phyloP scores from a whole-genome alignment of 2,113 vertebrate genomes.

The Notothenia coriiceps region DNA sequence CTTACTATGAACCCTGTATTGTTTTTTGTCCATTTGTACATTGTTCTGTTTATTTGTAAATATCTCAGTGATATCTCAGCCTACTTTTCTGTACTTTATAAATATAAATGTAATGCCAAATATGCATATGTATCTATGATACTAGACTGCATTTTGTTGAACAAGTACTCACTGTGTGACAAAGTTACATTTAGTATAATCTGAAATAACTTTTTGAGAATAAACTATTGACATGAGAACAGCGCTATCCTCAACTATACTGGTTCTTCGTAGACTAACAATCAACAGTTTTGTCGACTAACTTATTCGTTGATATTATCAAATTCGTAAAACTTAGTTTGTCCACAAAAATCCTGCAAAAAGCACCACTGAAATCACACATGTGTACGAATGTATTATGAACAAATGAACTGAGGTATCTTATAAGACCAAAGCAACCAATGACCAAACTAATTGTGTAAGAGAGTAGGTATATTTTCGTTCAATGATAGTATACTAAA shows the following conservation, averaged over 20 bases:
- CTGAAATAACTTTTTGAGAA: background rate
- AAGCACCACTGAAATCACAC: too few relatives aligned
- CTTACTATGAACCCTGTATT: background rate
- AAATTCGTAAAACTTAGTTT: too few relatives aligned
- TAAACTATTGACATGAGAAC: background rate
- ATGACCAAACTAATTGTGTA: too few relatives aligned
- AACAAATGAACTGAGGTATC: too few relatives aligned
- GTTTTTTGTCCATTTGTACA: background rate
- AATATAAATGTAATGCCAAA: background rate
- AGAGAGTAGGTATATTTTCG: background rate
- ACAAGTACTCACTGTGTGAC: background rate
- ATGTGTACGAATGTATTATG: too few relatives aligned
- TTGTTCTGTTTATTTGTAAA: background rate
- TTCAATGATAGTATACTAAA: background rate
- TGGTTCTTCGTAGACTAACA: too few relatives aligned
- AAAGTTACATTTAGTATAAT: background rate
- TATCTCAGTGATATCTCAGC: background rate
- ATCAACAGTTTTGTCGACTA: too few relatives aligned
- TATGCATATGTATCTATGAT: background rate
- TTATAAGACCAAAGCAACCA: too few relatives aligned
- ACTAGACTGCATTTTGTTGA: background rate
- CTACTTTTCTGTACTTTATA: background rate
- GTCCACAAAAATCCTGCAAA: too few relatives aligned
- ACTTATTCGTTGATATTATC: too few relatives aligned
- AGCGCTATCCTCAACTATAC: background rate